Base-by-base conservation (phyloP, 1,140 invertebrate genomes). In the Drosophila nasuta region DNA sequence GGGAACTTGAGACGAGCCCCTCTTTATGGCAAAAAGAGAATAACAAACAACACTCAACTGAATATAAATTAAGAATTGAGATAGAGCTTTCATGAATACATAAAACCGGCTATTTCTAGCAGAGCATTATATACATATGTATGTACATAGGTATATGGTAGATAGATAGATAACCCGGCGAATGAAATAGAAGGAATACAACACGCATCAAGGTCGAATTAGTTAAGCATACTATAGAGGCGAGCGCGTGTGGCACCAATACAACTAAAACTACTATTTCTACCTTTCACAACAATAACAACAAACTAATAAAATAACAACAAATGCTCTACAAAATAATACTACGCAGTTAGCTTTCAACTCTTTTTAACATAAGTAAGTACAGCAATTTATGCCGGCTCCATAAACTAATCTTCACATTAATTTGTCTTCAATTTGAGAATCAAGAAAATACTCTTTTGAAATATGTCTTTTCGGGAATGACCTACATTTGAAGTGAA, bases 161-260 rank as follows among this genome's bases (percentile, higher is more conserved):
- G 66, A 69, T 75, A 64, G 20, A 43, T 64, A 79, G 67, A 72
- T 76, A 86, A 66, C 63, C 79, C 59, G 59, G 63, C 68, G 51
- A 72, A 43, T 60, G 57, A 57, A 43, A 63, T 71, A 30, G n/a
- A 30, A 33, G 30, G 11, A 73, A 46, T 33, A 76, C 48, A 57
- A 62, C 25, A 45, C 57, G 51, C 49, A 85, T 83, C 85, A 88
- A 88, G 85, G 85, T 85, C 86, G 66, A 89, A 88, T 81, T 83
- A 71, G 85, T 89, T 88, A 74, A 78, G 81, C 46, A 68, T 56
- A 45, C 17, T 43, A 13, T 43, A 43, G 35, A 57, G 20, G 57
- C 28, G 52, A 54, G 75, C 82, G 71, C 75, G 68, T 65, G 59
- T 62, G 38, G 49, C 60, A 52, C 28, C 49, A n/a, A n/a, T 52